phyloP scores from a whole-genome alignment of 2,797 vertebrate species.

The Steatocranus sp. region DNA sequence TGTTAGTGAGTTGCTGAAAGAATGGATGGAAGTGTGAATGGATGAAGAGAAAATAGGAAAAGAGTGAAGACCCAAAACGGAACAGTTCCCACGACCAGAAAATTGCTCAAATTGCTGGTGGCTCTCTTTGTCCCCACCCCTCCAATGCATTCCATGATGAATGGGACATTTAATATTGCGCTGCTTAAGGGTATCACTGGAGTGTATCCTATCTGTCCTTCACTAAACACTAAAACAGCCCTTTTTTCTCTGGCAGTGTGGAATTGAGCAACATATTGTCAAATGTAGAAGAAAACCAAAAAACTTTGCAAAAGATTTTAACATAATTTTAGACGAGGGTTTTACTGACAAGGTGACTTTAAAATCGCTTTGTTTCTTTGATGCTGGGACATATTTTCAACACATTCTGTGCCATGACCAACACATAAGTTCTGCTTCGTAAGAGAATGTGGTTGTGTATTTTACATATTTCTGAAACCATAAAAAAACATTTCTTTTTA shows the following conservation, averaged over 20 bases:
- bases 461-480: neutral
- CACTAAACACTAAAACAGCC: slow-evolving; percentile 15
- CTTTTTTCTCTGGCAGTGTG: neutral
- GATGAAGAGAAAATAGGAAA: slow-evolving; percentile 27
- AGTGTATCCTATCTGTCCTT: slow-evolving; percentile 38
- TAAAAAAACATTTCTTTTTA: neutral
- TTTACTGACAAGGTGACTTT: neutral
- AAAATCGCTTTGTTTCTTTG: neutral
- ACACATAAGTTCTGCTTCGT: neutral
- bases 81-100: slow-evolving; percentile 64
- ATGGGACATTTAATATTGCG: slow-evolving; percentile 75
- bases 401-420: neutral
- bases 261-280: neutral
- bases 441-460: neutral
- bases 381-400: neutral
- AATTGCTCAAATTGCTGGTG: slow-evolving; percentile 46
- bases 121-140: slow-evolving; percentile 36
- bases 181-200: slow-evolving; percentile 60
- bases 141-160: slow-evolving; percentile 55
- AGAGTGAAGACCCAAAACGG: slow-evolving; percentile 29
- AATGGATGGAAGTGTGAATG: slow-evolving; percentile 19
- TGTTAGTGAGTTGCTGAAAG: slow-evolving; percentile 23
- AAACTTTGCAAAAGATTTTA: neutral
- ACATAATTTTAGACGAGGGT: neutral
- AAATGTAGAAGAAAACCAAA: neutral